Evolutionary conservation across 2,113 vertebrate species (phyloP), one percentile per base, ranked within the genome.

Genomic region (Abramis brama): DNA sequence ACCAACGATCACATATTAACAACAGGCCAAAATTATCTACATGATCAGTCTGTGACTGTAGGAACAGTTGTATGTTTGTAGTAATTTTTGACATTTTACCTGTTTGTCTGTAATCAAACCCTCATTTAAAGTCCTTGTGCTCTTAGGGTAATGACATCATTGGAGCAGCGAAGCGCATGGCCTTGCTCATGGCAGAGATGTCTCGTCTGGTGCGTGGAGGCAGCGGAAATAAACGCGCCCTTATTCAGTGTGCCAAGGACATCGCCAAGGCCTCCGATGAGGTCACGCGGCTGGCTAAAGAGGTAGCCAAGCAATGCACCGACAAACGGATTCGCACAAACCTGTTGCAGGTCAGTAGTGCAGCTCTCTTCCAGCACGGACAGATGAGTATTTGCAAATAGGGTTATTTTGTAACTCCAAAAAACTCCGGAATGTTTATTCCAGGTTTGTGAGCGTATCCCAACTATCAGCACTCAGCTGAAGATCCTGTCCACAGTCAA

Each of bases 401-500:
- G 19, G 3, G 2, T 33, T 19, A 57, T 47, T 71, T 66, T 43
- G 15, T 33, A 62, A 57, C 55, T 57, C 19, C 1, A 13, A 15
- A 50, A 23, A 47, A 21, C 21, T 39, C 19, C 5, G 3, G 2
- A 23, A 71, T 43, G 30, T n/a, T 21, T 81, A 17, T 36, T 79
- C 10, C 55, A 99, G 98, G 98, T 99, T 33, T 99, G 98, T 87
- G 98, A 99, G 89, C 94, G 98, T 83, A 99, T 99, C 92, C 98
- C 98, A 43, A 99, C 98, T 71, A 99, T 99, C 91, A 99, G 98
- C 8, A 99, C 98, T 5, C 98, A 99, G 93, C 94, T 99, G 89
- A 99, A 99, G 94, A 99, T 99, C 90, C 97, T 99, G 57, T 99
- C 98, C 43, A 99, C 98, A 0, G 98, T 99, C 81, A 99, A 99